phyloP scores from a whole-genome alignment of 2,797 vertebrate species.

The Catharus ustulatus region DNA sequence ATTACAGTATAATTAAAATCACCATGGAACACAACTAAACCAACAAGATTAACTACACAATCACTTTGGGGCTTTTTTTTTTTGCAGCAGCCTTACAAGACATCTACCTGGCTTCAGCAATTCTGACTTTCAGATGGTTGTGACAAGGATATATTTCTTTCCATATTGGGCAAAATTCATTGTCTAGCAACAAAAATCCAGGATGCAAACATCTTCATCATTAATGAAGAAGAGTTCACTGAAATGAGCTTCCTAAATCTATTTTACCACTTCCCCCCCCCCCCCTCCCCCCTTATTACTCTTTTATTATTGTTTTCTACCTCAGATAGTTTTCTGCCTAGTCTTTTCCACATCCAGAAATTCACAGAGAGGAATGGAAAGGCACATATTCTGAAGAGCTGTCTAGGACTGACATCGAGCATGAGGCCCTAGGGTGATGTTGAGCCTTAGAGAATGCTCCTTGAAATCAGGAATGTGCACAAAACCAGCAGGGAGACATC shows the following conservation, averaged over 20 bases:
- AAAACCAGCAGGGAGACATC: not conserved
- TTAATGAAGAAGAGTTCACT: not conserved
- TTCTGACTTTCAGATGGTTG: not conserved
- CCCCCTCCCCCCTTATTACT: not conserved
- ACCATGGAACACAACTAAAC: constrained; percentile 63
- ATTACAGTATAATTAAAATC: constrained; percentile 73
- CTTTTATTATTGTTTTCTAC: not conserved
- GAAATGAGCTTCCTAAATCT: not conserved
- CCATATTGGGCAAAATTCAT: not conserved
- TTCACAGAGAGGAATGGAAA: not conserved
- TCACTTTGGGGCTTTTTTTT: not conserved
- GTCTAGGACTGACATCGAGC: not conserved
- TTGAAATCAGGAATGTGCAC: not conserved
- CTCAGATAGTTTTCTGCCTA: not conserved
- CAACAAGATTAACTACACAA: constrained; percentile 66
- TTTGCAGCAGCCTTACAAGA: not conserved
- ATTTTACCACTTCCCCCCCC: not conserved
- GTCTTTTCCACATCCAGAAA: not conserved
- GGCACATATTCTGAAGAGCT: not conserved
- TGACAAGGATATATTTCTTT: not conserved
- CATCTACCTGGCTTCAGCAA: not conserved
- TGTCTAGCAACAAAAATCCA: not conserved
- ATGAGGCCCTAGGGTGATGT: not conserved
- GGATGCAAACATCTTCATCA: not conserved
- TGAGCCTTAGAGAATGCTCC: not conserved